These are phyloP conservation scores for Antitype chi DNA, from an alignment of 2,888 invertebrate genomes.

Conservation along the genomic window DNA sequence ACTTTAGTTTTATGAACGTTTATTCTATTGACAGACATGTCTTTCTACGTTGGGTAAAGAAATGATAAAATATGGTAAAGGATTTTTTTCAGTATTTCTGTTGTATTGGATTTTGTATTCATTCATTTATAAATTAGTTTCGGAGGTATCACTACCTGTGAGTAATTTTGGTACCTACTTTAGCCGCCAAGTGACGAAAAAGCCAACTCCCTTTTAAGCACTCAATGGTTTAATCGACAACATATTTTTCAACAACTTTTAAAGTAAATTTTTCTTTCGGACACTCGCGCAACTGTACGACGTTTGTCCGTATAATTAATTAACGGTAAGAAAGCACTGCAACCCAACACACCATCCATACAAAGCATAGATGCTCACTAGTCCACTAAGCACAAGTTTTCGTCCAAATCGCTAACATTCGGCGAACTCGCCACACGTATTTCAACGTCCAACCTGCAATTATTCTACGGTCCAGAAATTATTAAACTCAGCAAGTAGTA, in stretches of 20 bases:
- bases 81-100: background rate
- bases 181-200: background rate
- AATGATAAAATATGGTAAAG: background rate
- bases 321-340: slow-evolving; percentile 20
- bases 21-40: slow-evolving; percentile 19
- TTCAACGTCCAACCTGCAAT: slow-evolving; percentile 70
- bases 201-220: background rate
- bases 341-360: background rate
- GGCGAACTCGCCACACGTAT: slow-evolving; percentile 64
- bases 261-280: background rate
- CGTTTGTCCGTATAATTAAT: background rate
- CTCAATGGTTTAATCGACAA: background rate
- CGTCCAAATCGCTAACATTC: slow-evolving; percentile 58
- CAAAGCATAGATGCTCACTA: slow-evolving; percentile 18
- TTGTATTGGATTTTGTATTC: background rate
- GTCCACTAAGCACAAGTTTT: slow-evolving; percentile 55
- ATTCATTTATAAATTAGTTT: background rate
- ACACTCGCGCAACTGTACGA: background rate
- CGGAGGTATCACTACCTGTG: background rate
- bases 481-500: slow-evolving; percentile 70
- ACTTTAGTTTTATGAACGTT: slow-evolving; percentile 28
- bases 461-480: slow-evolving; percentile 69
- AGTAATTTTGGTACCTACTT: background rate
- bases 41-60: slow-evolving; percentile 1
- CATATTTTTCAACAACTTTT: background rate